phyloP scores from a whole-genome alignment of 2,797 vertebrate genomes.

The Artibeus lituratus region DNA sequence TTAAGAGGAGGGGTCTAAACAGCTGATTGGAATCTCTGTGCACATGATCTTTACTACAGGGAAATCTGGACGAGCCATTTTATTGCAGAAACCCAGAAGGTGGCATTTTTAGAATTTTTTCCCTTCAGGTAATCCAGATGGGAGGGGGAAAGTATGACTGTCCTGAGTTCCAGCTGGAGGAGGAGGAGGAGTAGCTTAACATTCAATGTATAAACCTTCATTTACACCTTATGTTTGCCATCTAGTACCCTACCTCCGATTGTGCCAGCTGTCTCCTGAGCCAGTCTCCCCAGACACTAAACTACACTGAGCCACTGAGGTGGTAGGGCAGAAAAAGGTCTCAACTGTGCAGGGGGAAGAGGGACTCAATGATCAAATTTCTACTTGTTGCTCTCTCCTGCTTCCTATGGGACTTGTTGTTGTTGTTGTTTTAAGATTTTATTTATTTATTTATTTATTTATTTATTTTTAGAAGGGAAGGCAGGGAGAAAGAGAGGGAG shows the following conservation, averaged over 20 bases:
- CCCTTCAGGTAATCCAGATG: background rate
- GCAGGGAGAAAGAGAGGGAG: too few species aligned
- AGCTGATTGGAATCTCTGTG: background rate
- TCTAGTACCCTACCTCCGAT: too few species aligned
- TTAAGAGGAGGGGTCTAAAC: background rate
- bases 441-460: too few species aligned
- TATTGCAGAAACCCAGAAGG: background rate
- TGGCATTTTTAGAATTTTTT: background rate
- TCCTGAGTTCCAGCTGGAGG: too few species aligned
- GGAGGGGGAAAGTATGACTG: background rate
- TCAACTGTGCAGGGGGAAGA: background rate
- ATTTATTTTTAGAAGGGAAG: too few species aligned
- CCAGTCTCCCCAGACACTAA: background rate
- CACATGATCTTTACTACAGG: background rate
- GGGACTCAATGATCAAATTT: too few species aligned
- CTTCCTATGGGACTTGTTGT: background rate
- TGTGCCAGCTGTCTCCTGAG: background rate
- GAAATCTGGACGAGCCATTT: background rate
- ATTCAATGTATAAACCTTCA: background rate
- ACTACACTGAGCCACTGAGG: background rate
- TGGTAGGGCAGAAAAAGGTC: background rate
- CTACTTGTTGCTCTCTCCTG: background rate
- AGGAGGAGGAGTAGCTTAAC: too few species aligned
- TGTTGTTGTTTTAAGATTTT: too few species aligned
- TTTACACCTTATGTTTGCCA: background rate